These are phyloP conservation scores for Auanema freiburgensis DNA, from an alignment of 2,888 invertebrate genomes.

Conservation along the genomic window DNA sequence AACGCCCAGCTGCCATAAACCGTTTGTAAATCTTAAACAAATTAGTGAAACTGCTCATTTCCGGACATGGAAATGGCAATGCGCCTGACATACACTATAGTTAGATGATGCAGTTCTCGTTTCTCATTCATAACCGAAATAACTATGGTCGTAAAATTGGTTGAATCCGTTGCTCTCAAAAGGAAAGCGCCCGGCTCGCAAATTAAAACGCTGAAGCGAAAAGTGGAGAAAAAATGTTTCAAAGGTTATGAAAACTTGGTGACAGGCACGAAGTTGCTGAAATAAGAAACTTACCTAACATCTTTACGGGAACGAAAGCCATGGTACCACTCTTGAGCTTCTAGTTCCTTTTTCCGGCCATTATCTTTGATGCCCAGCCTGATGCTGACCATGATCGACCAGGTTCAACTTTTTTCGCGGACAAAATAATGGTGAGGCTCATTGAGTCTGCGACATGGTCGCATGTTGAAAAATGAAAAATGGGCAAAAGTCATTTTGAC, in stretches of 20 bases:
- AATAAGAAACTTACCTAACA: conserved; percentile 26
- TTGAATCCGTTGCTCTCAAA: conserved; percentile 40
- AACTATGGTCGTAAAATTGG: conserved; percentile 26
- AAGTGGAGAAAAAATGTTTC: neutral
- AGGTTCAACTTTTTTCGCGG: no score
- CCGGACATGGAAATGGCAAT: neutral
- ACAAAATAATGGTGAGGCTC: no score
- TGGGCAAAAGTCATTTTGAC: no score
- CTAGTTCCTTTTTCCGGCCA: conserved; percentile 18
- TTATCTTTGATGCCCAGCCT: no score
- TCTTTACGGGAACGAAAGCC: conserved; percentile 40
- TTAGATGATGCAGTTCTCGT: conserved; percentile 14
- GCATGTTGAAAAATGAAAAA: no score
- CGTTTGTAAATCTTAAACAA: conserved; percentile 5
- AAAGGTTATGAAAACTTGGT: neutral
- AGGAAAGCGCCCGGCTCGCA: conserved; percentile 39
- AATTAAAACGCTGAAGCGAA: conserved; percentile 22
- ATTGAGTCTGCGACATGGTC: no score
- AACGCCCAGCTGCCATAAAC: conserved; percentile 21
- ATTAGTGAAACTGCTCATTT: neutral
- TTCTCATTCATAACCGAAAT: conserved; percentile 23
- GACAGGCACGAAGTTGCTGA: no score
- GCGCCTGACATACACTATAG: conserved; percentile 9
- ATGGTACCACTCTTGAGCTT: conserved; percentile 41
- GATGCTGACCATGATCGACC: no score